These are phyloP conservation scores for Nettapus auritus DNA, from an alignment of 2,113 vertebrate species.

Conservation along the genomic window DNA sequence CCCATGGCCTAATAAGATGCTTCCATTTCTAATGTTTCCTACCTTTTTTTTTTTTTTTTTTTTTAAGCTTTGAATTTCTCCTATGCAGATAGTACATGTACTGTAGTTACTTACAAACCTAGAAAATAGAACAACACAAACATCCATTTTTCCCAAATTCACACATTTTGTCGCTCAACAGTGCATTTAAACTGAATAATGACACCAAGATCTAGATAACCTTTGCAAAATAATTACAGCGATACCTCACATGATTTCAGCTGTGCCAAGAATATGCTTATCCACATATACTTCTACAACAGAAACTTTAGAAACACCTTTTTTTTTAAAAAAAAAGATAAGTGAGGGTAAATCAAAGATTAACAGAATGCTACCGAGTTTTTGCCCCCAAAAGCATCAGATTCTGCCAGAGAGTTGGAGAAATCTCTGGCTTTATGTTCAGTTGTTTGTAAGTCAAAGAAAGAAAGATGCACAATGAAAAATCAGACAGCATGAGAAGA, in stretches of 20 bases:
- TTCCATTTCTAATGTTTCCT: background rate
- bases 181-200: background rate
- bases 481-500: background rate
- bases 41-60: background rate
- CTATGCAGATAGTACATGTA: background rate
- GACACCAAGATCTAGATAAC: background rate
- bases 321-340: background rate
- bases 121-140: background rate
- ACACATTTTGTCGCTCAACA: background rate
- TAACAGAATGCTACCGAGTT: background rate
- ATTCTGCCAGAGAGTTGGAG: background rate
- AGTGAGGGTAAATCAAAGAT: background rate
- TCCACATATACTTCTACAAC: background rate
- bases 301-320: background rate
- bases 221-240: background rate
- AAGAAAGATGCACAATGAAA: background rate
- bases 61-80: background rate
- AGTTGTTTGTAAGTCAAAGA: background rate
- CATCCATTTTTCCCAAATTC: background rate
- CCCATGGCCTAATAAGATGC: background rate
- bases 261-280: background rate
- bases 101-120: background rate
- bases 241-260: background rate
- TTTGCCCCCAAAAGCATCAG: background rate
- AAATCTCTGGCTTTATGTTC: background rate